A percentile compares a stretch with the other conserved stretches of the same genome.
Evolutionary conservation across 2,888 invertebrate species (phyloP).

Genomic region (Rosalia funebris): DNA sequence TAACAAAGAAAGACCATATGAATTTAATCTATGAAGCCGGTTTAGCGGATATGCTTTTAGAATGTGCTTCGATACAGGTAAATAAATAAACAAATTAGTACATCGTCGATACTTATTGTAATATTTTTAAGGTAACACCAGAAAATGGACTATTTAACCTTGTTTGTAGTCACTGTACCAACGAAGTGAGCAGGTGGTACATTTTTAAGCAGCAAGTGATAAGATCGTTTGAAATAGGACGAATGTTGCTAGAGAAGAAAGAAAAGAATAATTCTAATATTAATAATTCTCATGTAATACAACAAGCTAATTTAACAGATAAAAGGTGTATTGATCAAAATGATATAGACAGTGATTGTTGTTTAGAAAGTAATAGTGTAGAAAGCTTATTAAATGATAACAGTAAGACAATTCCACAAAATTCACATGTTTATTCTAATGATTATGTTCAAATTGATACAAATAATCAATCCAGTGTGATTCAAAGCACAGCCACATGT

Average conservation of each 20-base stretch:
- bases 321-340: constrained; percentile 7
- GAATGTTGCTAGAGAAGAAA: constrained; percentile 41
- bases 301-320: too few relatives aligned
- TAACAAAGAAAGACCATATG: constrained; percentile 46
- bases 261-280: neutral
- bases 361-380: neutral
- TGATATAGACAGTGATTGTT: neutral
- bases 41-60: constrained; percentile 45
- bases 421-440: too few relatives aligned
- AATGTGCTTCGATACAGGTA: constrained; percentile 49
- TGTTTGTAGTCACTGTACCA: constrained; percentile 43
- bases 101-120: neutral
- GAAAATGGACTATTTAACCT: constrained; percentile 44
- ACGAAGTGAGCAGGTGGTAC: constrained; percentile 47
- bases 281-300: neutral
- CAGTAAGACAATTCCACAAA: too few relatives aligned
- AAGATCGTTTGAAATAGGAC: constrained; percentile 45
- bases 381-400: too few relatives aligned
- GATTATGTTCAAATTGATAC: too few relatives aligned
- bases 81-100: neutral
- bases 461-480: neutral
- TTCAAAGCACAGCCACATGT: neutral
- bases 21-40: constrained; percentile 45
- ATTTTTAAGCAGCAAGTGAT: constrained; percentile 46
- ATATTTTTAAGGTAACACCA: constrained; percentile 36